Conservation (phyloP, 2,888 invertebrate genomes). For the Eupithecia dodoneata region DNA sequence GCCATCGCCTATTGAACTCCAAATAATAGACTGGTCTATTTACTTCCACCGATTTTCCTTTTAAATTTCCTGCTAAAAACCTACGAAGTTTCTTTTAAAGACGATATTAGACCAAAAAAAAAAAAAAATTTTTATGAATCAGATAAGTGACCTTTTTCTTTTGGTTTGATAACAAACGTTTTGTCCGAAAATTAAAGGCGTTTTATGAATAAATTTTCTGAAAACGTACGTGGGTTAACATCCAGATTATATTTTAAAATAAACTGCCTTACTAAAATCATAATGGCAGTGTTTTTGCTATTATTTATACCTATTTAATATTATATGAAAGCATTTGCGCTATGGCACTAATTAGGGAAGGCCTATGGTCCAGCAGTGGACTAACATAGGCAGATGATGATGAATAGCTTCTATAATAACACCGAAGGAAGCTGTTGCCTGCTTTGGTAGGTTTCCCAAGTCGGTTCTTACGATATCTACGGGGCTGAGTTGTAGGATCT, state of each 20-base stretch:
- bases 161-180: not conserved
- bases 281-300: too few relatives aligned
- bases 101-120: slow-evolving; percentile 27
- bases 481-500: too few relatives aligned
- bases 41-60: slow-evolving; percentile 26
- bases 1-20: slow-evolving; percentile 37
- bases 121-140: not conserved
- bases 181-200: not conserved
- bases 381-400: too few relatives aligned
- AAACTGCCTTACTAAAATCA: too few relatives aligned
- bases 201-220: not conserved
- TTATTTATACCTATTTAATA: too few relatives aligned
- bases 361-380: too few relatives aligned
- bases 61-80: slow-evolving; percentile 30
- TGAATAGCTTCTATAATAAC: too few relatives aligned
- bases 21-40: slow-evolving; percentile 38
- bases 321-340: too few relatives aligned
- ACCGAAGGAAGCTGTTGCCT: too few relatives aligned
- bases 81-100: slow-evolving; percentile 43
- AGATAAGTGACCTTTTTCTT: not conserved
- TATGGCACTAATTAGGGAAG: too few relatives aligned
- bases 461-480: too few relatives aligned
- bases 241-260: not conserved
- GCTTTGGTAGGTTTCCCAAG: too few relatives aligned
- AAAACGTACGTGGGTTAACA: not conserved